These are phyloP conservation scores for Macrophya annulata DNA, from an alignment of 2,888 invertebrate genomes.

Conservation along the genomic window DNA sequence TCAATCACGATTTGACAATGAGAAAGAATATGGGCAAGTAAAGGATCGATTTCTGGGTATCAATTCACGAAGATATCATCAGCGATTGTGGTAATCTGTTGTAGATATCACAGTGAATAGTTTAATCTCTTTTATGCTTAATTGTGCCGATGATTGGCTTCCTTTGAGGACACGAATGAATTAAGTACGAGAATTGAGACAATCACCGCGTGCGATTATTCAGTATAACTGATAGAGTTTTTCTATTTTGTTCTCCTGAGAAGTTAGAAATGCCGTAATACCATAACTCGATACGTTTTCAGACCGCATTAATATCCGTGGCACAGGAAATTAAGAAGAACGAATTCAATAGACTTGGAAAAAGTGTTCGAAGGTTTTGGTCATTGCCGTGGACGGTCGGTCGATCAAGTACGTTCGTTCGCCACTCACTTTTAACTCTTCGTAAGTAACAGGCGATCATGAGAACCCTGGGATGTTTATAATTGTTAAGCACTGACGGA, in stretches of 20 bases:
- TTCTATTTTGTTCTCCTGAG: constrained; percentile 23
- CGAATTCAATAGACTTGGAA: neutral
- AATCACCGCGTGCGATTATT: constrained; percentile 69
- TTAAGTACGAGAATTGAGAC: neutral
- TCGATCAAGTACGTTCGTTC: constrained; percentile 66
- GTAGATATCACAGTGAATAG: neutral
- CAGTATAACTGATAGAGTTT: constrained; percentile 68
- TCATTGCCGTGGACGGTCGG: constrained; percentile 21
- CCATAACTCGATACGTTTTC: neutral
- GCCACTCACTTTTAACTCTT: constrained; percentile 73
- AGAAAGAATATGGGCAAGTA: constrained; percentile 74
- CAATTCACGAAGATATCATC: constrained; percentile 72
- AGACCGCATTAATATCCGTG: constrained; percentile 20
- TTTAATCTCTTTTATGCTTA: neutral
- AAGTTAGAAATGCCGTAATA: neutral
- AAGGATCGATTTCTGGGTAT: constrained; percentile 79
- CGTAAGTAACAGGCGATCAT: constrained; percentile 62
- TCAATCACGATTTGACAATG: constrained; percentile 74
- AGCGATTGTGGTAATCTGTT: constrained; percentile 9
- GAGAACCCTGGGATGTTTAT: constrained; percentile 55
- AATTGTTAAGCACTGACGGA: neutral
- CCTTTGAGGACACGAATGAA: neutral
- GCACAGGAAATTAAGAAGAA: constrained; percentile 29
- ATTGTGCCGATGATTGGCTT: neutral
- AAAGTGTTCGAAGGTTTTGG: neutral